Conservation (phyloP, 2,113 vertebrate species). For the Indicator indicator region DNA sequence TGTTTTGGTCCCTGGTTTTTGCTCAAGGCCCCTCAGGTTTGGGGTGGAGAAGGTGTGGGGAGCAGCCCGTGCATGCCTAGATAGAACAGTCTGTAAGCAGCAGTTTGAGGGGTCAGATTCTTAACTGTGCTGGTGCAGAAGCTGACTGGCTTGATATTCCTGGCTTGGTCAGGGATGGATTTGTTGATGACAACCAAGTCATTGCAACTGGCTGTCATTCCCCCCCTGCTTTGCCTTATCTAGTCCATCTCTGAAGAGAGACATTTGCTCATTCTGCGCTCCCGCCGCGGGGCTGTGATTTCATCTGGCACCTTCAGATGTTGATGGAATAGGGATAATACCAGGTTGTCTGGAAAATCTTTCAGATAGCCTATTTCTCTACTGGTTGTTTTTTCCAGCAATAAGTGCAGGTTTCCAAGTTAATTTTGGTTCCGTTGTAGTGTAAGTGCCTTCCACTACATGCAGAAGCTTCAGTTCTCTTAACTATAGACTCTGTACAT, state of each 20-base stretch:
- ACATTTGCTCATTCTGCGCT: slow-evolving; percentile 42
- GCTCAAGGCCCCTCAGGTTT: neutral
- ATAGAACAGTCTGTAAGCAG: neutral
- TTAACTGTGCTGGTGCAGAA: neutral
- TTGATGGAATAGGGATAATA: slow-evolving; percentile 44
- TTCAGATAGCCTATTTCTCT: slow-evolving; percentile 1
- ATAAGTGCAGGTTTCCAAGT: slow-evolving; percentile 3
- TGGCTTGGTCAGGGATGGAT: neutral
- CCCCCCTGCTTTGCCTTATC: slow-evolving; percentile 25
- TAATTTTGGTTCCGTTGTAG: slow-evolving; percentile 4
- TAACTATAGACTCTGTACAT: neutral
- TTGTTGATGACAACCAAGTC: slow-evolving; percentile 25
- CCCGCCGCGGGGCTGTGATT: slow-evolving; percentile 33
- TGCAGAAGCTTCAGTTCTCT: neutral
- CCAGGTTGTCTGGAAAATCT: slow-evolving; percentile 20
- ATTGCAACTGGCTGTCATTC: neutral
- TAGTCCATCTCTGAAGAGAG: slow-evolving; percentile 16
- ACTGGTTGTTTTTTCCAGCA: slow-evolving; percentile 8
- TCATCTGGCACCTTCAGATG: slow-evolving; percentile 41
- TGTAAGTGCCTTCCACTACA: neutral
- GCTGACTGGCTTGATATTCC: neutral
- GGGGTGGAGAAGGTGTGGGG: neutral
- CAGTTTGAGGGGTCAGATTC: neutral
- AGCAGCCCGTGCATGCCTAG: neutral
- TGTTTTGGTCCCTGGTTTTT: neutral